These are phyloP conservation scores for Diabrotica virgifera DNA, from an alignment of 1,140 invertebrate genomes.

Conservation along the genomic window DNA sequence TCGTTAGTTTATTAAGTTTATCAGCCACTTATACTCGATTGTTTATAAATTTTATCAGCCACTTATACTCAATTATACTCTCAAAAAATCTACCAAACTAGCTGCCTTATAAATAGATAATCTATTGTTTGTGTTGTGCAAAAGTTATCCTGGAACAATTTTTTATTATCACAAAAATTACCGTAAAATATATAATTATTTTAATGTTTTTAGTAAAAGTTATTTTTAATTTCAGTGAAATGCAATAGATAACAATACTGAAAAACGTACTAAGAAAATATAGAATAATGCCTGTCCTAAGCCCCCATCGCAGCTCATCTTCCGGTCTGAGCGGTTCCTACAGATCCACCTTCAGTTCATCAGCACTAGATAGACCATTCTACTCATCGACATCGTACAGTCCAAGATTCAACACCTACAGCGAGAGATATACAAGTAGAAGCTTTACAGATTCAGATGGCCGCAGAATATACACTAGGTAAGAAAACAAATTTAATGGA, in stretches of 20 bases:
- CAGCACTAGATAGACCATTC: constrained; percentile 54
- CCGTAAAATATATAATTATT: too few relatives aligned
- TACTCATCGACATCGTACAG: constrained; percentile 51
- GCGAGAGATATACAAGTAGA: constrained; percentile 50
- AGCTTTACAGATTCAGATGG: constrained; percentile 48
- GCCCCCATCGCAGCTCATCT: constrained; percentile 51
- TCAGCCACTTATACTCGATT: too few relatives aligned
- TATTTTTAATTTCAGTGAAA: constrained; percentile 18
- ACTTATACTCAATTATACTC: too few relatives aligned
- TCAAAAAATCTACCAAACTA: too few relatives aligned
- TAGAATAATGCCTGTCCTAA: constrained; percentile 56
- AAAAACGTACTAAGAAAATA: neutral
- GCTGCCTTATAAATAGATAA: too few relatives aligned
- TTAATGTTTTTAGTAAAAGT: neutral
- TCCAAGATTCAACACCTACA: constrained; percentile 48
- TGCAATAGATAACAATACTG: constrained; percentile 11
- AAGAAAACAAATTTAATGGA: constrained; percentile 7
- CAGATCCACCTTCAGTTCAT: constrained; percentile 50
- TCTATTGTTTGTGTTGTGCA: too few relatives aligned
- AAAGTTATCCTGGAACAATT: too few relatives aligned
- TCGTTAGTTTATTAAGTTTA: too few relatives aligned
- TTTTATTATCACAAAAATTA: too few relatives aligned
- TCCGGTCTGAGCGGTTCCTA: constrained; percentile 50
- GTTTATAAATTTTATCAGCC: too few relatives aligned
- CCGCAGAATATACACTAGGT: constrained; percentile 44